phyloP scores from a whole-genome alignment of 2,888 invertebrate genomes.

The Tinea pellionella region DNA sequence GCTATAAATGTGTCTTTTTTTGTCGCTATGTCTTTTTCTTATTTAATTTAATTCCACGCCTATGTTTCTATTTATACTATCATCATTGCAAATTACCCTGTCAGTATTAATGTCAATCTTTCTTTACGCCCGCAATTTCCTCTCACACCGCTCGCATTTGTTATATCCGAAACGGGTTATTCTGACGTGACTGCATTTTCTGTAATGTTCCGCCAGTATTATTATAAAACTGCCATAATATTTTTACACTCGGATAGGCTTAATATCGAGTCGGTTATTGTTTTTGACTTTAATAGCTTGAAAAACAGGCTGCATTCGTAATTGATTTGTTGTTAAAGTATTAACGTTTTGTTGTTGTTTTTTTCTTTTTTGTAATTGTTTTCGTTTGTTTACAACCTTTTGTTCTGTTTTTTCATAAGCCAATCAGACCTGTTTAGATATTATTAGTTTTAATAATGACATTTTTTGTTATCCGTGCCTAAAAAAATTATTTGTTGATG shows the following conservation, averaged over 20 bases:
- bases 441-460: too few relatives aligned
- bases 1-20: too few relatives aligned
- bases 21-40: too few relatives aligned
- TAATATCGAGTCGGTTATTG: background rate
- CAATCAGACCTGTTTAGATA: too few relatives aligned
- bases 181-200: background rate
- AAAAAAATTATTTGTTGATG: background rate
- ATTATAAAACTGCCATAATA: conserved; percentile 9
- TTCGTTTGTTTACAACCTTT: too few relatives aligned
- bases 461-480: too few relatives aligned
- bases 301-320: background rate
- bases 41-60: background rate
- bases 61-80: background rate
- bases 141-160: background rate
- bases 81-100: background rate
- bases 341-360: background rate
- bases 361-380: background rate
- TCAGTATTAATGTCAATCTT: conserved; percentile 13
- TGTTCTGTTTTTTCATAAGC: too few relatives aligned
- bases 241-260: conserved; percentile 7
- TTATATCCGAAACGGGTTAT: background rate
- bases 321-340: background rate
- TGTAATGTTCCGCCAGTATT: too few relatives aligned
- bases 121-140: conserved; percentile 10
- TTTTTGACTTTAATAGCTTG: background rate